Evolutionary conservation across 1,140 invertebrate genomes (phyloP).

Genomic region (Leguminivora glycinivorella): DNA sequence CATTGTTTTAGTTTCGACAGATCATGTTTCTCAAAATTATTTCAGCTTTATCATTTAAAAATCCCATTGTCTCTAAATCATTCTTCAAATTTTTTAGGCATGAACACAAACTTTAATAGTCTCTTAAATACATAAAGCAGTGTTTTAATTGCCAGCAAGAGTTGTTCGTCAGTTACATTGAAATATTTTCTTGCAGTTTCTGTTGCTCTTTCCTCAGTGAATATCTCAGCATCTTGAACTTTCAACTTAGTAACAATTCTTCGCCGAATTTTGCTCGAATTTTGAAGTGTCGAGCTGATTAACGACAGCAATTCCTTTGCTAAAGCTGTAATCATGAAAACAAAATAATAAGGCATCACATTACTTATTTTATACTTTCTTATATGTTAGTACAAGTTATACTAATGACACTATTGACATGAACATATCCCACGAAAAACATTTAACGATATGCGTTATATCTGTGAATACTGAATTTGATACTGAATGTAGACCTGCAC

Average conservation of each 20-base stretch:
- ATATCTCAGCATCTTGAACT: conserved; percentile 56
- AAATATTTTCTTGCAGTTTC: conserved; percentile 68
- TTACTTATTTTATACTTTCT: neutral
- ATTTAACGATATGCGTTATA: no score
- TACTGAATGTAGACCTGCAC: neutral
- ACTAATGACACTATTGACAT: no score
- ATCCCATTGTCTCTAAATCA: conserved; percentile 56
- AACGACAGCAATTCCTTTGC: conserved; percentile 55
- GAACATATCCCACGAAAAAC: no score
- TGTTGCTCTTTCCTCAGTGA: conserved; percentile 61
- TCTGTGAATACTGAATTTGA: neutral
- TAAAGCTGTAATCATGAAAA: conserved; percentile 53
- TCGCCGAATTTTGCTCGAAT: conserved; percentile 65
- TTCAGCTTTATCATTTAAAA: conserved; percentile 59
- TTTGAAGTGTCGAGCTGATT: conserved; percentile 59
- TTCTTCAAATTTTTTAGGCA: conserved; percentile 61
- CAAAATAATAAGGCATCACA: conserved; percentile 20
- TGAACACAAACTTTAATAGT: conserved; percentile 67
- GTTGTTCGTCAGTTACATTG: conserved; percentile 54
- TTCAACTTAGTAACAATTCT: conserved; percentile 62
- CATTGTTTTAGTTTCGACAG: conserved; percentile 55
- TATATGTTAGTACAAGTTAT: neutral
- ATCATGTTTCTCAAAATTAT: conserved; percentile 66
- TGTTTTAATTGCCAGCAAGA: conserved; percentile 61
- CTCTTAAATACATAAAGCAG: conserved; percentile 63